Percentiles rank a stretch among this genome's conserved stretches.
Evolutionary conservation across 1,140 invertebrate genomes (phyloP).

Genomic region (Aphaenogaster ashmeadi): DNA sequence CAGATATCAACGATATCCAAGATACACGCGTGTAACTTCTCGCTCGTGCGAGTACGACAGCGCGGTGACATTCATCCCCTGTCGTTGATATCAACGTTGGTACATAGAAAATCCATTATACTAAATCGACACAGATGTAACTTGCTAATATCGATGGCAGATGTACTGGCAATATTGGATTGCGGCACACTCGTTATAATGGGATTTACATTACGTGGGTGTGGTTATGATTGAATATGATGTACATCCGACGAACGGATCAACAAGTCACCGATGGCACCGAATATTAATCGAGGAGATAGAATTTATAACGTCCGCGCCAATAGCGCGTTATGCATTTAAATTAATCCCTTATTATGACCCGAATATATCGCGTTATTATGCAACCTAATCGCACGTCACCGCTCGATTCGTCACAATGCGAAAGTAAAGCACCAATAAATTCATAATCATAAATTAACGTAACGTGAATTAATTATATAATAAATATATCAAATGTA

Average conservation of each 20-base stretch:
- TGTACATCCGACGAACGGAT: conserved; percentile 60
- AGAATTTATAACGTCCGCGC: conserved; percentile 63
- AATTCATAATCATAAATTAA: conserved; percentile 43
- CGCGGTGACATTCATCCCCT: conserved; percentile 30
- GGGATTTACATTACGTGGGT: conserved; percentile 66
- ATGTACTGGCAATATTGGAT: conserved; percentile 57
- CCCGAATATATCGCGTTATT: conserved; percentile 46
- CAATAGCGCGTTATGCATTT: conserved; percentile 61
- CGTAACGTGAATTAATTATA: background rate
- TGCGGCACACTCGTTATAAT: conserved; percentile 65
- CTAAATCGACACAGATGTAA: conserved; percentile 57
- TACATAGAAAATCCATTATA: conserved; percentile 72
- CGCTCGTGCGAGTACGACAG: conserved; percentile 18
- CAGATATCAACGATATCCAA: background rate
- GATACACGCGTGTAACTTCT: conserved; percentile 17
- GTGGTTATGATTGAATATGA: conserved; percentile 59
- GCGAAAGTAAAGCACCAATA: conserved; percentile 13
- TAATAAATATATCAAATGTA: background rate
- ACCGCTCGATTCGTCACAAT: conserved; percentile 19
- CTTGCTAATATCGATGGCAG: conserved; percentile 62
- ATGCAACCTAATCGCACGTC: conserved; percentile 35
- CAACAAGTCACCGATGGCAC: conserved; percentile 68
- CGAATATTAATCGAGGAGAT: conserved; percentile 71
- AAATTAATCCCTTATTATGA: conserved; percentile 67
- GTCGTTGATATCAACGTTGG: conserved; percentile 21